Evolutionary conservation across 92 coral and sea anemone genomes (phyloP).

Genomic region (Epizoanthus rinbou): DNA sequence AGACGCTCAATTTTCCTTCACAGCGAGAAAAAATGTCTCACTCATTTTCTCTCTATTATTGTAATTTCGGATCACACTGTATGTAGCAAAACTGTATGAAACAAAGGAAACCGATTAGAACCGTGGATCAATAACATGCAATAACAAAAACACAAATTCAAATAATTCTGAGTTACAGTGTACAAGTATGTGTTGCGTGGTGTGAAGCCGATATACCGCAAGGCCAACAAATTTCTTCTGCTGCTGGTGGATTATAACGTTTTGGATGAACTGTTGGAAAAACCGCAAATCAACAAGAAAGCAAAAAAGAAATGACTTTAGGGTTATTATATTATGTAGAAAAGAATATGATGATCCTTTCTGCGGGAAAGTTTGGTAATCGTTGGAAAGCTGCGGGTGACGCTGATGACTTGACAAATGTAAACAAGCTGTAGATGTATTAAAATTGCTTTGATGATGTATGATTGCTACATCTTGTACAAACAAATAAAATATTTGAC

Average conservation of each 20-base stretch:
- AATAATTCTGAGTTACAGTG: background rate
- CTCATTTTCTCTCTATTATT: too few relatives aligned
- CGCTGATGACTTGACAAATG: constrained; percentile 15
- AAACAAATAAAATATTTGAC: constrained; percentile 23
- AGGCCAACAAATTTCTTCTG: background rate
- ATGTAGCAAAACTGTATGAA: background rate
- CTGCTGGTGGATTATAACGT: background rate
- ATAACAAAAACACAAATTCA: background rate
- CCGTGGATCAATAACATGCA: background rate
- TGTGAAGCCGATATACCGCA: background rate
- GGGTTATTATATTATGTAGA: background rate
- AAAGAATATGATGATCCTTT: background rate
- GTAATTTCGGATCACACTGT: too few relatives aligned
- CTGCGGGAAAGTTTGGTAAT: constrained; percentile 10
- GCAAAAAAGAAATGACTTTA: background rate
- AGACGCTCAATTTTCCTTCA: too few relatives aligned
- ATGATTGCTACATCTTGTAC: constrained; percentile 10
- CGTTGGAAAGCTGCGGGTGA: constrained; percentile 25
- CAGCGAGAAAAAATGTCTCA: too few relatives aligned
- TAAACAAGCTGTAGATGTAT: constrained; percentile 31
- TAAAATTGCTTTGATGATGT: constrained; percentile 15
- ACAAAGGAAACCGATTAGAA: constrained; percentile 5
- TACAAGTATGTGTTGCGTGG: background rate
- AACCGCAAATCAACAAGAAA: constrained; percentile 24
- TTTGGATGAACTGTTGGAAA: background rate